phyloP scores from a whole-genome alignment of 1,140 invertebrate genomes.

The Eumaeus atala region DNA sequence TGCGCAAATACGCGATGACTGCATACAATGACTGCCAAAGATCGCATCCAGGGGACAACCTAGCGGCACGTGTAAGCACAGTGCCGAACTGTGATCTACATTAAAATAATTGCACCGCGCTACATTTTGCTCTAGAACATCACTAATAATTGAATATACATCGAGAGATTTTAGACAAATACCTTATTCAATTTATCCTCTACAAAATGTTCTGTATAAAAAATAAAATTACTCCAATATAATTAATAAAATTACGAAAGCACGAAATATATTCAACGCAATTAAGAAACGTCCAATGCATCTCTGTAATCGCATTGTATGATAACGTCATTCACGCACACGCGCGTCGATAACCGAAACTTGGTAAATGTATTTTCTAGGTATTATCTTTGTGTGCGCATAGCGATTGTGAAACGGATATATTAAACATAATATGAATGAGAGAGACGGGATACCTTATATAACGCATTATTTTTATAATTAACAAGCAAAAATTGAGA shows the following conservation, averaged over 20 bases:
- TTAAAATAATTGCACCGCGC: slow-evolving; percentile 31
- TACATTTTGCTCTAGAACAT: too few relatives aligned
- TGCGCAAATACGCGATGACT: slow-evolving; percentile 61
- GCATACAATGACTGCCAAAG: slow-evolving; percentile 69
- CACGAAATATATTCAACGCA: slow-evolving; percentile 13
- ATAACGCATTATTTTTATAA: slow-evolving; percentile 74
- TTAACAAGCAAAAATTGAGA: slow-evolving; percentile 73
- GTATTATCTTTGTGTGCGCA: slow-evolving; percentile 44
- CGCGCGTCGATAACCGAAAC: slow-evolving; percentile 52
- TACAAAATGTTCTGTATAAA: too few relatives aligned
- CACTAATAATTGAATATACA: too few relatives aligned
- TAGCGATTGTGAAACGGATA: slow-evolving; percentile 34
- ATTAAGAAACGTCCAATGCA: slow-evolving; percentile 42
- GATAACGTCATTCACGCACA: slow-evolving; percentile 71
- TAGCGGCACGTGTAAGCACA: slow-evolving; percentile 65
- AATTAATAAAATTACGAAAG: neutral
- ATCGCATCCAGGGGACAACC: slow-evolving; percentile 63
- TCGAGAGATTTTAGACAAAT: too few relatives aligned
- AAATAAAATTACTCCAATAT: too few relatives aligned
- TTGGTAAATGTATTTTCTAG: slow-evolving; percentile 69
- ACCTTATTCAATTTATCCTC: too few relatives aligned
- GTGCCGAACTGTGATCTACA: slow-evolving; percentile 38
- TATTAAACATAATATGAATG: slow-evolving; percentile 25
- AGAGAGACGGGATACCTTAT: slow-evolving; percentile 48
- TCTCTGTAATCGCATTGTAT: slow-evolving; percentile 68